Evolutionary conservation across 64 coral and sea anemone genomes (phyloP), one percentile per base, ranked within the genome.

Genomic region (Acropora yongei): DNA sequence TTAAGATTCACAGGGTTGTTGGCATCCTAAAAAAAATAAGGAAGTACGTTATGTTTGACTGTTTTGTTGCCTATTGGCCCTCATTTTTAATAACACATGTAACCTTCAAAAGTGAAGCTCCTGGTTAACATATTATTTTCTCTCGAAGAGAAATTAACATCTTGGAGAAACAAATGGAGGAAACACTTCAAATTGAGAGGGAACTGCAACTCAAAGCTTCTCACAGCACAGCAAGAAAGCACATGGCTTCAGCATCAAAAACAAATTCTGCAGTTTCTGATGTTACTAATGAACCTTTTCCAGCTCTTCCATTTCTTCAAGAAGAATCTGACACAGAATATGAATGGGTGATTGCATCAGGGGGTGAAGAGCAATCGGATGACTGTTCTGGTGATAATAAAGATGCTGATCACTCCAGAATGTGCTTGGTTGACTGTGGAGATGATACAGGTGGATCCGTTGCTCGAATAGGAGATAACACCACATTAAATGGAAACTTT

Each of bases 131-230:
- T 55, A 55, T 55, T 9, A 55, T 9, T 55, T 55, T 55, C 51
- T 46, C 46, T 84, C 2, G 49, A 14, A 85, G 82, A 85, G 82
- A 85, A 49, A 85, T 85, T 18, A 71, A 13, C 63, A 39, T 72
- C 12, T 71, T 85, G 82, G 82, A 85, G 18, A 85, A 47, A 85
- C 82, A 85, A 71, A 72, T 85, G 82, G 44, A 85, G 63, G 44
- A 85, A 48, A 85, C 82, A 49, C 82, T 85, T 69, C 82, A 71
- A 9, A 30, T 72, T 11, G 82, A 72, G 65, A 71, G 68, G 18
- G 14, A 72, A 47, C 44, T 72, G 47, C 14, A 85, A 19, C 17
- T 48, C 12, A 47, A 48, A 17, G 13, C 63, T 71, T 3, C 16
- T 1, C 11, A 10, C 1, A 78, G 49, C 12, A 18, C 30, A 45